phyloP scores from a whole-genome alignment of 2,888 invertebrate genomes.

The Limnephilus marmoratus region DNA sequence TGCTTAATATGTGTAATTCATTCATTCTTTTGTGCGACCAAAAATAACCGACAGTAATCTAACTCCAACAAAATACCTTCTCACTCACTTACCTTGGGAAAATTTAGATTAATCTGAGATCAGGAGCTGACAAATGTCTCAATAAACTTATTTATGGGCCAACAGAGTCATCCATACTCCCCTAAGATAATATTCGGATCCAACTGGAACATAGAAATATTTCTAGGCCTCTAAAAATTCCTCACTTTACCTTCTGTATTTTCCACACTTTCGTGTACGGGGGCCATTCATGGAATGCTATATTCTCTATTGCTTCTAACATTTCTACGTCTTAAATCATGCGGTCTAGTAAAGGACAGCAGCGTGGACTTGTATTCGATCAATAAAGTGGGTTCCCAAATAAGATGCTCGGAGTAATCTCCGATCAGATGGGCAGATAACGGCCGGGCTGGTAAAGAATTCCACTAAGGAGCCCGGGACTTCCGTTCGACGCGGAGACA shows the following conservation, averaged over 20 bases:
- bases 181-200: no score
- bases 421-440: conserved; percentile 28
- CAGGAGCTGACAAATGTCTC: no score
- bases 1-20: no score
- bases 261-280: conserved; percentile 11
- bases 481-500: conserved; percentile 35
- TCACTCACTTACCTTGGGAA: no score
- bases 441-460: background rate
- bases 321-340: conserved; percentile 19
- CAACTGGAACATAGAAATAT: no score
- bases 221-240: no score
- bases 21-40: no score
- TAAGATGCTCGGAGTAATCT: conserved; percentile 25
- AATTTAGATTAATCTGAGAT: no score
- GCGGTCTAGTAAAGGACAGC: background rate
- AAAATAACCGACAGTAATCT: no score
- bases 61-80: no score
- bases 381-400: conserved; percentile 24
- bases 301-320: background rate
- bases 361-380: background rate
- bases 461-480: conserved; percentile 36
- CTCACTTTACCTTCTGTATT: background rate
- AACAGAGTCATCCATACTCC: no score
- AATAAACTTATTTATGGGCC: no score
- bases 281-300: background rate